Evolutionary conservation across 2,113 vertebrate genomes (phyloP).

Genomic region (Loxodonta africana): DNA sequence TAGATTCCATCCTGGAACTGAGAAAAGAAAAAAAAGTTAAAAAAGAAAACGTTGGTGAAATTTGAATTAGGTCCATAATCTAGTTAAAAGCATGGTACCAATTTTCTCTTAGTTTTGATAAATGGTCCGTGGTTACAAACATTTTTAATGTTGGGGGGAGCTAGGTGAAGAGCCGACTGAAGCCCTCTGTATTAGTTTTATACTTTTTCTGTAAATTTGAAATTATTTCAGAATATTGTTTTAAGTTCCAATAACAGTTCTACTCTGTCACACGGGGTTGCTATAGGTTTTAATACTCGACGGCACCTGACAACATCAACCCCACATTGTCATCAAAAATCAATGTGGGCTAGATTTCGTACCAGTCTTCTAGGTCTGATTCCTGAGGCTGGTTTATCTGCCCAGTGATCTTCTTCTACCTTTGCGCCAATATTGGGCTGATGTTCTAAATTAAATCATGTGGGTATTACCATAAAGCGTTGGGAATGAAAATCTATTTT

Average conservation of each 20-base stretch:
- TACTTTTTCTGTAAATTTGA: background rate
- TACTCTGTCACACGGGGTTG: no score
- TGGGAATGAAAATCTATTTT: background rate
- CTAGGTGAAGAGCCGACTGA: no score
- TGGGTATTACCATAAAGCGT: background rate
- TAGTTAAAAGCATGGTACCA: rapidly evolving
- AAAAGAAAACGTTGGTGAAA: no score
- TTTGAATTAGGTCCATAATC: no score
- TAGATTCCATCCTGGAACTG: background rate
- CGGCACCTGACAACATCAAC: no score
- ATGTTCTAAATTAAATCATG: background rate
- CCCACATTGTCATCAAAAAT: rapidly evolving
- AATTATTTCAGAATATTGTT: background rate
- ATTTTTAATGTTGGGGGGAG: rapidly evolving
- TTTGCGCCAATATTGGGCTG: background rate
- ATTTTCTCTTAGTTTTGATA: background rate
- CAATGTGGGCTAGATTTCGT: no score
- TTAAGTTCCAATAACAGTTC: no score
- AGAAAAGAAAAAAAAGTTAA: background rate
- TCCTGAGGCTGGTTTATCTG: background rate
- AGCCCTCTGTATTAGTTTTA: no score
- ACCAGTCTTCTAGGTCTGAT: rapidly evolving
- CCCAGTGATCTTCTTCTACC: background rate
- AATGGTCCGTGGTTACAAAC: rapidly evolving
- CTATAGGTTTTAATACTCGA: no score